These are phyloP conservation scores for Chrysochloris asiatica DNA, from an alignment of 2,113 vertebrate species.

Conservation along the genomic window DNA sequence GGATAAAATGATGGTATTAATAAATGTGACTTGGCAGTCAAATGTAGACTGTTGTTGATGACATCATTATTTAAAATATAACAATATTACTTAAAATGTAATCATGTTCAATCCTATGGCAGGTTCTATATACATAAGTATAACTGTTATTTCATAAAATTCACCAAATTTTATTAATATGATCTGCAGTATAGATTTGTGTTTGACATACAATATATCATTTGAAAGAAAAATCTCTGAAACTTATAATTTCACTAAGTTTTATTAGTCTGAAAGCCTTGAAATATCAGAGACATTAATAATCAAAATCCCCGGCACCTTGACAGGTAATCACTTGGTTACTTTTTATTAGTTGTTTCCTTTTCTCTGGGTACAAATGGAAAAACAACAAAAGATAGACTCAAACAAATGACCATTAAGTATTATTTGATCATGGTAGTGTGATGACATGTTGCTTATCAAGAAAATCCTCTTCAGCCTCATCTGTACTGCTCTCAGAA, in stretches of 20 bases:
- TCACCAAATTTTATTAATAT: neutral
- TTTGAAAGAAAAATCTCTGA: conserved; percentile 18
- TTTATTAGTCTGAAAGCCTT: conserved; percentile 61
- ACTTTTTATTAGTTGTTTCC: conserved; percentile 11
- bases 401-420: conserved; percentile 5
- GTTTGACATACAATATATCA: neutral
- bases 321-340: conserved; percentile 38
- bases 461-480: conserved; percentile 63
- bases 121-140: neutral
- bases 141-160: neutral
- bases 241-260: neutral
- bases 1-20: neutral
- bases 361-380: conserved; percentile 44
- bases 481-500: conserved; percentile 61
- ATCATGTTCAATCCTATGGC: neutral
- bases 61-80: neutral
- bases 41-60: neutral
- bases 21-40: neutral
- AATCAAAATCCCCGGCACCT: conserved; percentile 18
- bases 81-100: conserved; percentile 16
- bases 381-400: neutral
- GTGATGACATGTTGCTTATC: conserved; percentile 52
- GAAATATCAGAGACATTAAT: conserved; percentile 47
- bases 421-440: neutral
- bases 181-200: neutral